phyloP scores from a whole-genome alignment of 1,140 invertebrate species.

The Lepidurus arcticus region DNA sequence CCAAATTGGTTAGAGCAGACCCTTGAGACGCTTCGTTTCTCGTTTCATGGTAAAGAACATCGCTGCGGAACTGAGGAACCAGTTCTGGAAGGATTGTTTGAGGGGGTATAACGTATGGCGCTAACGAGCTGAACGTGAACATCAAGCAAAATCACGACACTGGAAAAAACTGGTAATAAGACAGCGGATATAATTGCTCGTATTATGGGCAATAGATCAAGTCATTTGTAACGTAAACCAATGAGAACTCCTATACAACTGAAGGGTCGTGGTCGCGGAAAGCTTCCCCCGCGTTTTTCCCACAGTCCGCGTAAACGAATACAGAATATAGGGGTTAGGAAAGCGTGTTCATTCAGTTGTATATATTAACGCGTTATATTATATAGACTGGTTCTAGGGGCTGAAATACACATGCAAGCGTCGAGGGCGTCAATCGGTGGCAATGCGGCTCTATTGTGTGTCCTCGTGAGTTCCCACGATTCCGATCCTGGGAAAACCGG shows the following conservation, averaged over 20 bases:
- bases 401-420: neutral
- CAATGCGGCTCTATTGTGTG: neutral
- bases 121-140: neutral
- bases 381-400: conserved; percentile 2
- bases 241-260: neutral
- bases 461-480: conserved; percentile 16
- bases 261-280: neutral
- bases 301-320: neutral
- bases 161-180: neutral
- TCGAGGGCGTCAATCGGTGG: neutral
- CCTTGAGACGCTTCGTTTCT: neutral
- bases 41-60: neutral
- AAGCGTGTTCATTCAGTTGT: neutral
- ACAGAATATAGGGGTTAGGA: neutral
- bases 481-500: conserved; percentile 15
- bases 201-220: neutral
- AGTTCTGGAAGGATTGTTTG: neutral
- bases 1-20: neutral
- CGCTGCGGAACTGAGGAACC: neutral
- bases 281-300: neutral
- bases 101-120: neutral
- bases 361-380: neutral
- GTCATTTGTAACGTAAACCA: neutral
- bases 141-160: neutral
- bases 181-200: neutral